Evolutionary conservation across 1,140 invertebrate species (phyloP).

Genomic region (Pomacea maculata): DNA sequence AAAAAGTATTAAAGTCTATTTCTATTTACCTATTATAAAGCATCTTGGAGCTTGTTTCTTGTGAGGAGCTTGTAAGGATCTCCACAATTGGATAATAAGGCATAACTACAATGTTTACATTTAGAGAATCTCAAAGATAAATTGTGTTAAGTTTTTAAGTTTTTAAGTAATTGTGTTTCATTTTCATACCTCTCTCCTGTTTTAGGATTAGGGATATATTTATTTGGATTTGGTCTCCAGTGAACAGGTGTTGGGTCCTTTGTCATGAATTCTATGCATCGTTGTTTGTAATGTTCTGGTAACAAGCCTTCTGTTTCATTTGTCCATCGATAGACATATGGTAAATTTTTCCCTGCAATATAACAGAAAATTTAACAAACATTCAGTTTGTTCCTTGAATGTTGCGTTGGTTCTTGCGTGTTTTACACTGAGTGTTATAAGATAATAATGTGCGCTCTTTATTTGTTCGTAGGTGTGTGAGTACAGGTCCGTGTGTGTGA

Average conservation of each 20-base stretch:
- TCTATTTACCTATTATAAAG: neutral
- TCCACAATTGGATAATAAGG: neutral
- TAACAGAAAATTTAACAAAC: no score
- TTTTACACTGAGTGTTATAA: no score
- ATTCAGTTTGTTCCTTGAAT: no score
- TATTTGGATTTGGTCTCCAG: conserved; percentile 79
- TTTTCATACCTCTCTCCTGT: conserved; percentile 75
- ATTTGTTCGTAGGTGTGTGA: no score
- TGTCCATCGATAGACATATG: conserved; percentile 40
- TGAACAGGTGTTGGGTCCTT: conserved; percentile 82
- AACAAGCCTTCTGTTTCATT: conserved; percentile 62
- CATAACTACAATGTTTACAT: neutral
- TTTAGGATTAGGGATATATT: conserved; percentile 78
- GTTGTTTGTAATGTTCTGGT: conserved; percentile 87
- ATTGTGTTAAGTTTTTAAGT: neutral
- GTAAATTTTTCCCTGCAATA: conserved; percentile 25
- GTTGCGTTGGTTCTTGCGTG: no score
- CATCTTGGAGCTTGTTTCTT: neutral
- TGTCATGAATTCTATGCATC: conserved; percentile 85
- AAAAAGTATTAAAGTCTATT: neutral
- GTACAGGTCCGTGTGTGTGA: no score
- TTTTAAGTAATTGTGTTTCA: conserved; percentile 45
- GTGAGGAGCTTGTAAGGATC: neutral
- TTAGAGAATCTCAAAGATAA: neutral
- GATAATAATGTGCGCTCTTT: no score